Base-by-base conservation (phyloP, 2,113 vertebrate genomes). In the Acinonyx jubatus region DNA sequence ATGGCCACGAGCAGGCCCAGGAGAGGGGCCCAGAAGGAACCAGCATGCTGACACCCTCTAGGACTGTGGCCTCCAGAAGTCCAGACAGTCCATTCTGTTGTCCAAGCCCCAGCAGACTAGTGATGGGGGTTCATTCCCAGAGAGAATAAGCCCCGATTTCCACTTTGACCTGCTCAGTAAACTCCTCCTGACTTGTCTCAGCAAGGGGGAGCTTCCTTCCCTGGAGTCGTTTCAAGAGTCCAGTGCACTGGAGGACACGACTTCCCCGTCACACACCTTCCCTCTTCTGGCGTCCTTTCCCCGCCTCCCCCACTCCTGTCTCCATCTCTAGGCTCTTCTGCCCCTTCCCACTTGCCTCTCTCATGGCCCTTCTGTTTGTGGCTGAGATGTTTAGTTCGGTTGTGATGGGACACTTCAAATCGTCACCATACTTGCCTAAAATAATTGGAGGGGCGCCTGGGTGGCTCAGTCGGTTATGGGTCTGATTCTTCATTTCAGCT, bases 1-100 rank as follows among this genome's bases (percentile, higher is more conserved):
- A 36, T 0, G 0, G 36, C 18, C 13, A 0, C 11, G 61, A 5
- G 25, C 68, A n/a, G 41, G 27, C 21, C 50, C 21, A 29, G 23
- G 3, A 66, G 7, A 83, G 25, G 33, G n/a, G 29, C 23, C 12
- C 23, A 3, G n/a, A 31, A 33, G 36, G 52, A 16, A 14, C 5
- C 21, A 33, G 19, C 4, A 19, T 57, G 31, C 10, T 0, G 16
- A 55, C 48, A 14, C 29, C 66, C 6, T 33, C 66, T 29, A 15
- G 66, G 33, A 69, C 66, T 1, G 2, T 15, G 31, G 33, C 6
- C 66, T 33, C 66, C 31, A 33, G 61, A 63, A 63, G 5, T 57
- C 61, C 61, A 29, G 61, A 63, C 1, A 11, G 25, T 63, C 61
- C 63, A 29, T 65, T 65, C 63, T 65, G 27, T 65, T 4, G 27